Conservation (phyloP, 2,113 vertebrate species). For the Microtus pennsylvanicus region DNA sequence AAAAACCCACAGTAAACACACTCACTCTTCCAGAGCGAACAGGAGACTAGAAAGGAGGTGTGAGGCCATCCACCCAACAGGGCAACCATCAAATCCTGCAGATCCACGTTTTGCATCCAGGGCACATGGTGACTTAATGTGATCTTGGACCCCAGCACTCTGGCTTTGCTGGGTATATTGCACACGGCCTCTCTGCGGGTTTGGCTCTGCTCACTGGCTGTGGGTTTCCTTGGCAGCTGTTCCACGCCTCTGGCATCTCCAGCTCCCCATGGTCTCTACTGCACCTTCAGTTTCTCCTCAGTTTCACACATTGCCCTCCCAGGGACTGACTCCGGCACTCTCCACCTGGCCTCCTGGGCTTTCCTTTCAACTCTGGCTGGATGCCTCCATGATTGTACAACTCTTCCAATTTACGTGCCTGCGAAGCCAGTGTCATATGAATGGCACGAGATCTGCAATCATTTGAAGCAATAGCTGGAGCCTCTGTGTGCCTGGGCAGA, state of each 20-base stretch:
- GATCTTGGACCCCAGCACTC: not conserved
- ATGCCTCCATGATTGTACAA: not conserved
- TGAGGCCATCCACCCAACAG: not conserved
- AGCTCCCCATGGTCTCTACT: too few relatives aligned
- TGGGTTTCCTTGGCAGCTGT: not conserved
- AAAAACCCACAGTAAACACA: not conserved
- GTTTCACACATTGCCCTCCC: not conserved
- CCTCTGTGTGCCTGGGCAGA: not conserved
- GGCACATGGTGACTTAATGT: too few relatives aligned
- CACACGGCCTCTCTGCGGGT: not conserved
- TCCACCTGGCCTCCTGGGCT: not conserved
- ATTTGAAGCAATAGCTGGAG: not conserved
- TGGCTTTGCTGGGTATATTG: not conserved
- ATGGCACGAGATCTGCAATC: not conserved
- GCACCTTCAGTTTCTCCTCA: too few relatives aligned
- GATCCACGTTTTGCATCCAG: not conserved
- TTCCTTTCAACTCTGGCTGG: not conserved
- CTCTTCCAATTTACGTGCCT: not conserved
- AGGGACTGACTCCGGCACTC: not conserved
- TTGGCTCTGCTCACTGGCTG: not conserved
- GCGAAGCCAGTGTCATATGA: not conserved
- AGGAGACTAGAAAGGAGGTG: not conserved
- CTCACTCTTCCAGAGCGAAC: not conserved
- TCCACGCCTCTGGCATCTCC: not conserved
- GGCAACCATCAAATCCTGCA: not conserved